A percentile compares a stretch with the other conserved stretches of the same genome.
These are phyloP conservation scores for Coptotermes formosanus DNA, from an alignment of 1,140 invertebrate species.

Conservation along the genomic window DNA sequence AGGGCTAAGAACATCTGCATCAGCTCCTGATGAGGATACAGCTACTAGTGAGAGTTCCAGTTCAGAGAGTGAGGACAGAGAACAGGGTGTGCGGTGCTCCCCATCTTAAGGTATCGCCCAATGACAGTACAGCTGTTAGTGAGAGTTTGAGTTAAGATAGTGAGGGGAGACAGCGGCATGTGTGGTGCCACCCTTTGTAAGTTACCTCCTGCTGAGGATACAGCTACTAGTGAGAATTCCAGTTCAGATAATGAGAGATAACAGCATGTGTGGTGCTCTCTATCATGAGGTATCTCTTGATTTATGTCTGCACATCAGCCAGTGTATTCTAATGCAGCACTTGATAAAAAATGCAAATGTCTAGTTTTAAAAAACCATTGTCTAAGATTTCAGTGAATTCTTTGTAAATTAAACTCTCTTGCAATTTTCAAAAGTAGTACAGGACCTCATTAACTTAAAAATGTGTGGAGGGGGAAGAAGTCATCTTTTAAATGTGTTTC, in stretches of 20 bases:
- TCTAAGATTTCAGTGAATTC: not conserved
- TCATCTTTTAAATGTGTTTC: not conserved
- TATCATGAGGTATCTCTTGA: constrained; percentile 38
- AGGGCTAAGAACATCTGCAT: not conserved
- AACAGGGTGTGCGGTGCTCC: constrained; percentile 41
- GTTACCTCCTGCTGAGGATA: not conserved
- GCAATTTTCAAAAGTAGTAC: not conserved
- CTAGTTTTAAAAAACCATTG: not conserved
- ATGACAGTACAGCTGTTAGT: not conserved
- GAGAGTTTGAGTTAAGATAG: not conserved
- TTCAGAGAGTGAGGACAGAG: constrained; percentile 39
- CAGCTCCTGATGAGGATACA: not conserved
- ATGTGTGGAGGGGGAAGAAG: not conserved
- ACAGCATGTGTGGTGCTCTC: constrained; percentile 41
- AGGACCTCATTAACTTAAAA: not conserved
- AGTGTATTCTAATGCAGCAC: not conserved
- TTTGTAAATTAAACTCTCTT: not conserved
- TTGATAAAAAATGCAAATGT: not conserved
- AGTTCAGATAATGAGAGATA: constrained; percentile 38
- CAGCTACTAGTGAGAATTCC: constrained; percentile 2
- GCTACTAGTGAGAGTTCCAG: constrained; percentile 24
- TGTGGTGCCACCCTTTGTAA: too few relatives aligned
- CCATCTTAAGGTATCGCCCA: constrained; percentile 39
- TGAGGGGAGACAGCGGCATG: too few relatives aligned
- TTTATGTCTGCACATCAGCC: not conserved